Evolutionary conservation across 2,113 vertebrate genomes (phyloP), one percentile per base, ranked within the genome.

Genomic region (Indicator maculatus): DNA sequence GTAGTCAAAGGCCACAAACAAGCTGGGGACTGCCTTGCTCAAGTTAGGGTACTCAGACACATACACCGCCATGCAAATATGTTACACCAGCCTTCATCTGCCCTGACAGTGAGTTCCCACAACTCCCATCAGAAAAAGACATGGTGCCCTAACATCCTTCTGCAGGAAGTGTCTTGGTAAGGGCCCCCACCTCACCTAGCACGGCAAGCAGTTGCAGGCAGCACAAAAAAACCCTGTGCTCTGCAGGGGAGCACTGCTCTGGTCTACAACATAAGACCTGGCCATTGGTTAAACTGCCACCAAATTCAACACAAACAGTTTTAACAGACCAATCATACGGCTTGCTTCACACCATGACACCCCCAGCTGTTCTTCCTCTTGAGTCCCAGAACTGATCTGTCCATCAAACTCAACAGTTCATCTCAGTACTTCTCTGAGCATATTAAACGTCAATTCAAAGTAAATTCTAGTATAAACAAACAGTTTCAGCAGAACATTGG

Each of bases 381-480:
- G 14, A n/a, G 28, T 26, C 7, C 9, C 13, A 13, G n/a, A 28
- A 23, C 23, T 70, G 72, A 89, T 70, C 41, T 80, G 79, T 31
- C n/a, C 47, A 36, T 84, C 71, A 83, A 91, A 74, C 23, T 82
- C 26, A 63, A 78, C 23, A 53, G 26, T 27, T 91, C 79, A 73
- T 63, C 70, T 93, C 59, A 76, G 44, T 67, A 69, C n/a, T 61
- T 87, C n/a, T 83, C 50, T 47, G 17, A 75, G 50, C 56, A 53
- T 64, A 56, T 31, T 31, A 28, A 56, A 56, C 16, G 17, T 60
- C 77, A 83, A 75, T 93, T 92, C 90, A 93, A 95, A 97, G 83
- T 71, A 95, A 93, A 95, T 89, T 94, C 21, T 80, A 85, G 56
- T 63, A 85, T 61, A 94, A 77, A 93, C 75, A 92, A 60, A 71